These are phyloP conservation scores for Cataglyphis hispanica DNA, from an alignment of 1,140 invertebrate species.

Conservation along the genomic window DNA sequence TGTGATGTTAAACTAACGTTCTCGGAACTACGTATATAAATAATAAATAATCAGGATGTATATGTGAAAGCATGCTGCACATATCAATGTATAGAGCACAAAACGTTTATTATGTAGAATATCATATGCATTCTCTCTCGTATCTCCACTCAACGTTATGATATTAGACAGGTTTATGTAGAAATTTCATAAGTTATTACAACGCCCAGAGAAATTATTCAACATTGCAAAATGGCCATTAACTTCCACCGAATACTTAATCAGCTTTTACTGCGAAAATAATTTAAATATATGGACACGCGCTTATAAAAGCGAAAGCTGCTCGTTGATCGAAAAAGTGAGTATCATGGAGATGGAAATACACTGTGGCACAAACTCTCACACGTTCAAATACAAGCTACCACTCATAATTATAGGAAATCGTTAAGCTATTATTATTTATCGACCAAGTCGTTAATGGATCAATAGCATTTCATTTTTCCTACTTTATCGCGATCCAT, in stretches of 20 bases:
- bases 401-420: slow-evolving; percentile 55
- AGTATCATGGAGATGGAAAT: slow-evolving; percentile 21
- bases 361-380: not conserved
- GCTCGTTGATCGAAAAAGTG: slow-evolving; percentile 18
- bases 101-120: slow-evolving; percentile 9
- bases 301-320: not conserved
- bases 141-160: not conserved
- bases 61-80: not conserved
- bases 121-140: not conserved
- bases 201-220: slow-evolving; percentile 14
- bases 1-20: not conserved
- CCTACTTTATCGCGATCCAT: slow-evolving; percentile 53
- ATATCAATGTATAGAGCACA: not conserved
- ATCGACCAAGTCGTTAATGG: slow-evolving; percentile 60
- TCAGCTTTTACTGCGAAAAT: not conserved
- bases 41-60: not conserved
- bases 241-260: slow-evolving; percentile 24
- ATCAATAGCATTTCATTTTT: slow-evolving; percentile 59
- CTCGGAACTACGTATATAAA: not conserved
- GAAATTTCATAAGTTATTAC: slow-evolving; percentile 29
- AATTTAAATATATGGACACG: slow-evolving; percentile 24
- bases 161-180: slow-evolving; percentile 9
- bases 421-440: slow-evolving; percentile 58
- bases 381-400: not conserved
- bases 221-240: slow-evolving; percentile 14